These are phyloP conservation scores for Motacilla tschutschensis DNA, from an alignment of 2,113 vertebrate species.

Conservation along the genomic window DNA sequence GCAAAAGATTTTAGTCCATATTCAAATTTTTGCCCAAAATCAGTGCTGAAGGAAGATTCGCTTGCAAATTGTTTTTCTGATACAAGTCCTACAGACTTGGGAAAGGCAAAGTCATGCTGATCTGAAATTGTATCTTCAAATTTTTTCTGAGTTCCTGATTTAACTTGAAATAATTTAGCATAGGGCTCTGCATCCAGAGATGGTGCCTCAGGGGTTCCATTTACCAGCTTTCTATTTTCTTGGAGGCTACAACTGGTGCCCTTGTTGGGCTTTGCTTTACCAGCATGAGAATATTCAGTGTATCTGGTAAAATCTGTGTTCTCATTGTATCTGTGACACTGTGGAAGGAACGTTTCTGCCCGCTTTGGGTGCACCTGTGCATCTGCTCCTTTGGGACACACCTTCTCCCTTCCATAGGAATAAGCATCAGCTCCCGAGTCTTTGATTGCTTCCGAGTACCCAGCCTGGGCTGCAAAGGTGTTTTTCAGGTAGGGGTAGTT, in stretches of 20 bases:
- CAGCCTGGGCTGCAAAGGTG: slow-evolving; percentile 55
- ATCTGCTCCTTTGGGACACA: slow-evolving; percentile 67
- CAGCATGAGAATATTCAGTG: slow-evolving; percentile 64
- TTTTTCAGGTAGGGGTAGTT: slow-evolving; percentile 69
- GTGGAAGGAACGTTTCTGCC: slow-evolving; percentile 63
- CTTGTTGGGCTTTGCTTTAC: slow-evolving; percentile 71
- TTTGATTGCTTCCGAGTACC: slow-evolving; percentile 65
- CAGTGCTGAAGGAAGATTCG: slow-evolving; percentile 66
- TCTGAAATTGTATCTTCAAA: slow-evolving; percentile 69
- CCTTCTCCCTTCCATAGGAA: slow-evolving; percentile 68
- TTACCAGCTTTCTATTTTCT: slow-evolving; percentile 67
- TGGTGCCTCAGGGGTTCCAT: slow-evolving; percentile 60
- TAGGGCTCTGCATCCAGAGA: slow-evolving; percentile 67
- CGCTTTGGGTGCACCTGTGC: slow-evolving; percentile 64
- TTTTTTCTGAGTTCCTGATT: slow-evolving; percentile 74
- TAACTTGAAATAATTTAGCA: slow-evolving; percentile 71
- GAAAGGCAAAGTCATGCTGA: slow-evolving; percentile 70
- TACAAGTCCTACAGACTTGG: slow-evolving; percentile 59
- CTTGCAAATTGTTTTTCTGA: slow-evolving; percentile 72
- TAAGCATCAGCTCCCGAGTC: slow-evolving; percentile 65
- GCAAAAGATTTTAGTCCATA: slow-evolving; percentile 69
- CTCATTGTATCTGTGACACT: slow-evolving; percentile 68
- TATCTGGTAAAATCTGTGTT: slow-evolving; percentile 66
- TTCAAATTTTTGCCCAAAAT: slow-evolving; percentile 73
- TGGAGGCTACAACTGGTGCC: slow-evolving; percentile 63